Percentiles rank a stretch among this genome's conserved stretches.
Evolutionary conservation across 2,113 vertebrate genomes (phyloP).

Genomic region (Cranoglanis bouderius): DNA sequence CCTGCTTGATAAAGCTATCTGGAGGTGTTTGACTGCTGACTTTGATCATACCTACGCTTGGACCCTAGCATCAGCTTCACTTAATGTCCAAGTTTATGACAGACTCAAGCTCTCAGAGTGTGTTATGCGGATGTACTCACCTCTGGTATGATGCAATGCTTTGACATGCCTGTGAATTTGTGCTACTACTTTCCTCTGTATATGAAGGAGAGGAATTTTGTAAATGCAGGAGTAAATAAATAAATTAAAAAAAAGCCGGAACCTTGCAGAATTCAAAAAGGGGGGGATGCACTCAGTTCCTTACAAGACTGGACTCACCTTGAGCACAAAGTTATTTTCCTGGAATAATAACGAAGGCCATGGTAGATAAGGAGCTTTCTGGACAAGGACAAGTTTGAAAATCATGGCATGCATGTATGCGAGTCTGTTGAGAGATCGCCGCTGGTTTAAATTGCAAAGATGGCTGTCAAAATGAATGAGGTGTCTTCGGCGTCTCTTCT

Average conservation of each 20-base stretch:
- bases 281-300: neutral
- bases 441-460: constrained; percentile 57
- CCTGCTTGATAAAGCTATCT: neutral
- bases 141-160: constrained; percentile 30
- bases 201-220: constrained; percentile 20
- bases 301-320: constrained; percentile 52
- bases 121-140: neutral
- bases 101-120: neutral
- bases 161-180: constrained; percentile 24
- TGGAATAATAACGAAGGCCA: constrained; percentile 56
- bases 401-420: constrained; percentile 47
- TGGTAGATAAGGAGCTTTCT: constrained; percentile 49
- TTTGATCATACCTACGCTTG: constrained; percentile 24
- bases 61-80: constrained; percentile 13
- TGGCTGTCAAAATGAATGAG: constrained; percentile 52
- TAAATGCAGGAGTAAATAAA: neutral
- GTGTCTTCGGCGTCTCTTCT: constrained; percentile 41
- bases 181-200: neutral
- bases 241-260: neutral
- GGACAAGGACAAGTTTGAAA: constrained; percentile 56
- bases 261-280: constrained; percentile 23
- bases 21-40: neutral
- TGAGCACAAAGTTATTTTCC: constrained; percentile 53
- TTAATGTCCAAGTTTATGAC: neutral
- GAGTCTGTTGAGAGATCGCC: constrained; percentile 49